Conservation (phyloP, 2,888 invertebrate genomes). For the Micropterix aruncella region DNA sequence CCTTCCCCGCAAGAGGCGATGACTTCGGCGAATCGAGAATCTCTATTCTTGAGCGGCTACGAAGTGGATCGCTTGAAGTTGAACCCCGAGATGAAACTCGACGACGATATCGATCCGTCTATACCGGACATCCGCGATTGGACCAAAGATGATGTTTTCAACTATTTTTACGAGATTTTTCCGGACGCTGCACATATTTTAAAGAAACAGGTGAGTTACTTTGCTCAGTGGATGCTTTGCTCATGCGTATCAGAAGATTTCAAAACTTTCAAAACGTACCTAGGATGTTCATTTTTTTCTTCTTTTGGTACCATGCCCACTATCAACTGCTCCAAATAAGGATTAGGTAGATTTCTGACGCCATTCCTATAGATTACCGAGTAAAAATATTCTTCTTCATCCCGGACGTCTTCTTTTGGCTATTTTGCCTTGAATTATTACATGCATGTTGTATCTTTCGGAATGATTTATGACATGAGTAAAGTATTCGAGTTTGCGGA, state of each 20-base stretch:
- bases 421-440: too few relatives aligned
- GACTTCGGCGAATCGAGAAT: neutral
- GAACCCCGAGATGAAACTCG: constrained; percentile 24
- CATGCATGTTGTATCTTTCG: too few relatives aligned
- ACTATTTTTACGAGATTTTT: constrained; percentile 65
- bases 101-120: constrained; percentile 41
- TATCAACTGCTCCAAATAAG: neutral
- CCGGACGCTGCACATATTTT: constrained; percentile 70
- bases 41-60: constrained; percentile 33
- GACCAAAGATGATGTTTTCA: constrained; percentile 70
- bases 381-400: constrained; percentile 10
- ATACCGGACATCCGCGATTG: constrained; percentile 73
- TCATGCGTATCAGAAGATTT: too few relatives aligned
- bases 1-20: neutral
- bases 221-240: neutral
- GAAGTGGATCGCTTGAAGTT: constrained; percentile 30
- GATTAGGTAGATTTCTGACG: neutral
- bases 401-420: too few relatives aligned
- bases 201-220: constrained; percentile 53
- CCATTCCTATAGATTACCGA: constrained; percentile 1
- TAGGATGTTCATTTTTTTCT: neutral
- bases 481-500: too few relatives aligned
- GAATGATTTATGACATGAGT: too few relatives aligned
- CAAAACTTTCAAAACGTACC: neutral
- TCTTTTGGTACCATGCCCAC: too few relatives aligned